Base-by-base conservation (phyloP, 2,888 invertebrate genomes). In the Folsomia manolachei region DNA sequence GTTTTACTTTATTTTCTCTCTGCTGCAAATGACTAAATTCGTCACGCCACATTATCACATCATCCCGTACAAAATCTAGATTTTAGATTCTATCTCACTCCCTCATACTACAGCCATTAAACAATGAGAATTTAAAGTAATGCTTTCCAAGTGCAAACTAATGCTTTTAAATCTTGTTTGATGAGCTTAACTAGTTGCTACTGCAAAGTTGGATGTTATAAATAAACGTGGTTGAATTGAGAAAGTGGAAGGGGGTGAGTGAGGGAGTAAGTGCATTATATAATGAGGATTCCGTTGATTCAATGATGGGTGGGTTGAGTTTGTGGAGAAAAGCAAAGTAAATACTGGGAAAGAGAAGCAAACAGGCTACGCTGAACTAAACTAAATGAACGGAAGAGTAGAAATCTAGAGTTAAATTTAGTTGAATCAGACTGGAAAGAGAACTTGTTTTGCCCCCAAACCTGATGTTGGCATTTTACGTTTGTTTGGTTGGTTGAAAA, bases 81-180 rank as follows among this genome's bases (percentile, higher is more conserved):
- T 39, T 39, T 39, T 39, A 39, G 39, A 39, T 39, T 39, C 39
- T 39, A 39, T 39, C 39, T 39, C 39, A 39, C 39, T 39, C 39
- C 14, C 39, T 39, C n/a, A n/a, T n/a, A n/a, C n/a, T n/a, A n/a
- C n/a, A n/a, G n/a, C 4, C 39, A 39, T 39, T 39, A 39, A 39
- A 39, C 39, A 39, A 39, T 39, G 39, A 39, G 39, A 4, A 39
- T 39, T 39, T 39, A 9, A 14, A 9, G 39, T 39, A 39, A 39
- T 4, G 7, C 39, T 39, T 39, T 39, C 39, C 14, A 39, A 39
- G 39, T 39, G 70, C 52, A 64, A 53, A 71, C 60, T 71, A 71
- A 67, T 71, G 71, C 71, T 71, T 71, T 71, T 71, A 71, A 71
- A 67, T 27, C 27, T 71, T 71, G 71, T 71, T 71, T 71, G 71